Base-by-base conservation (phyloP, 2,888 invertebrate species). In the Melanostoma scalare region DNA sequence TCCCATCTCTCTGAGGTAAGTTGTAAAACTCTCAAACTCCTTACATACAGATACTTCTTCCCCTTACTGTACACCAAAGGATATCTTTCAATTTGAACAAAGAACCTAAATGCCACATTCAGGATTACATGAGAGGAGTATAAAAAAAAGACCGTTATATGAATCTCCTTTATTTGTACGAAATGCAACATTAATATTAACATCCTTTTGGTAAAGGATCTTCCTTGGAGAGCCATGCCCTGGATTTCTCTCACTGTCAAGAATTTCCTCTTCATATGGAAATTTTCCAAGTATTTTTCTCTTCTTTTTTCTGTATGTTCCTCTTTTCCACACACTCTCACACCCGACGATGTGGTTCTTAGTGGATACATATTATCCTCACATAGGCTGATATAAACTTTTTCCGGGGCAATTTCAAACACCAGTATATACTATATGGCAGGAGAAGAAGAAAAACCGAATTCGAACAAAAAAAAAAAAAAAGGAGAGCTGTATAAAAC, bases 101-200 rank as follows among this genome's bases (percentile, higher is more conserved):
- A 52, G 31, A 48, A 8, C 35, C 42, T 38, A 35, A 72, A 73
- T 60, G 53, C 60, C 65, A 53, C 52, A 72, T 65, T 60, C 65
- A 78, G 65, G 65, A 65, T 78, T 38, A 69, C 69, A 75, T 30
- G 79, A 74, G 65, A 56, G 20, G 20, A 20, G 20, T 20, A 20
- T 1, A 20, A 20, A 20, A 20, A 38, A 60, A 44, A 72, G n/a
- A 46, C 76, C 48, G 40, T 68, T 50, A 48, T 50, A 48, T 42
- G 48, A 48, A 61, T 52, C 72, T 53, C 36, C 35, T 72, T 76
- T 60, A 72, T 77, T 67, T 67, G 31, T 67, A 50, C 67, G 77
- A 77, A 73, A 82, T 52, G 63, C 77, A 61, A 61, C 72, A 82
- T 82, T 82, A 72, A 82, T 82, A 77, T 82, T 76, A 77, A 82